Base-by-base conservation (phyloP, 2,888 invertebrate species). In the Drosophila prolongata region DNA sequence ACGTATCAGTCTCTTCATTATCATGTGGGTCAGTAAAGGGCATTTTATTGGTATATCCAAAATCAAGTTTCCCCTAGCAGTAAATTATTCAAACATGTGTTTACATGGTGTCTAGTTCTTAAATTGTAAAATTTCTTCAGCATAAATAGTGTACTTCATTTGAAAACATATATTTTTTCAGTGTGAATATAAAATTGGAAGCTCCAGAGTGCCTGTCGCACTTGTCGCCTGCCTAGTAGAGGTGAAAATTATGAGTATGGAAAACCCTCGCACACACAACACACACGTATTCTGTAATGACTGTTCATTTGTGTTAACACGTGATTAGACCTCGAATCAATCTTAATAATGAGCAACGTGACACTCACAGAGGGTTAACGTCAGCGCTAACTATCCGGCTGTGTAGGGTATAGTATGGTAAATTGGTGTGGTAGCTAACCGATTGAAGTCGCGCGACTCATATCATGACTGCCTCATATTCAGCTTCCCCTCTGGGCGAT, bases 221-320 rank as follows among this genome's bases (percentile, higher is more conserved):
- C 87, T 87, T 82, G 87, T 84, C 76, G 56, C 58, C 59, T 40
- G 59, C 38, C 42, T 49, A 13, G 30, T 19, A 6, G 19, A 35
- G 27, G 16, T 6, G 35, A 44, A 54, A 43, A 56, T 14, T 47
- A 30, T 30, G 38, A 42, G 35, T 30, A 13, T 38, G 54, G 30
- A 38, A 27, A 19, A 27, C n/a, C 42, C 34, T 27, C 30, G 37
- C 37, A 19, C 42, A 34, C 50, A 34, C 49, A 57, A 19, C 37
- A 34, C 50, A 34, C 49, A 57, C 38, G 66, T 55, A 47, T 43
- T 53, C 58, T 47, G 79, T 84, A 84, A 84, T 88, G 84, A 80
- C 84, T 80, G 79, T 80, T 86, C 84, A 80, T 88, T 86, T 88
- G 83, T 83, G 84, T 78, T 85, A 79, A 79, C 87, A 89, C 81